A percentile compares a stretch with the other conserved stretches of the same genome.
These are phyloP conservation scores for Ptilodon capucinus DNA, from an alignment of 2,888 invertebrate species.

Conservation along the genomic window DNA sequence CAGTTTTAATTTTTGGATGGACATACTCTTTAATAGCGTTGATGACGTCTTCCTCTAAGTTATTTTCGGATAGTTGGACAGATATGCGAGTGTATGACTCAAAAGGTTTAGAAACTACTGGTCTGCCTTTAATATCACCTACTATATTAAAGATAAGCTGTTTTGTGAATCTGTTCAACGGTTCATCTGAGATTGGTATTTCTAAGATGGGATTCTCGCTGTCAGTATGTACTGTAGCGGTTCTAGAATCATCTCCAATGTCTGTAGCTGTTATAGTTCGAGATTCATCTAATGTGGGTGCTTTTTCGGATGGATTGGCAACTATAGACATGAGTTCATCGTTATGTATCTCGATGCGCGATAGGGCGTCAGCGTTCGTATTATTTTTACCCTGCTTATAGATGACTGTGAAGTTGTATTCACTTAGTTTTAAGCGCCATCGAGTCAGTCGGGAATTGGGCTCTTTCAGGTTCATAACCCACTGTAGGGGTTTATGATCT, in stretches of 20 bases:
- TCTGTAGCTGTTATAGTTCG: too few relatives aligned
- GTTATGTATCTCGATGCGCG: slow-evolving; percentile 21
- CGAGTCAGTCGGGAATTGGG: slow-evolving; percentile 36
- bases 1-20: slow-evolving; percentile 30
- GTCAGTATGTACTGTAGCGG: slow-evolving; percentile 21
- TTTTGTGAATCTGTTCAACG: slow-evolving; percentile 5
- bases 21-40: slow-evolving; percentile 32
- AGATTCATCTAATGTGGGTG: not conserved
- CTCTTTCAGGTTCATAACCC: slow-evolving; percentile 40
- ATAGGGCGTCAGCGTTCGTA: slow-evolving; percentile 22
- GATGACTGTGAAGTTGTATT: slow-evolving; percentile 18
- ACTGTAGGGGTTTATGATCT: slow-evolving; percentile 48
- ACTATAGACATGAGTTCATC: slow-evolving; percentile 2
- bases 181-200: slow-evolving; percentile 5
- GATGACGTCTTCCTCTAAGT: slow-evolving; percentile 23
- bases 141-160: slow-evolving; percentile 1
- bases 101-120: slow-evolving; percentile 2
- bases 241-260: slow-evolving; percentile 3
- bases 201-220: slow-evolving; percentile 24
- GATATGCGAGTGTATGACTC: slow-evolving; percentile 4
- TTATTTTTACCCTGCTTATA: slow-evolving; percentile 21
- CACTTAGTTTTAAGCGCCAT: slow-evolving; percentile 36
- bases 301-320: slow-evolving; percentile 3
- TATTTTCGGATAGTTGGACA: slow-evolving; percentile 21
- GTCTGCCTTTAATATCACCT: slow-evolving; percentile 3